Evolutionary conservation across 2,113 vertebrate genomes (phyloP).

Genomic region (Crotophaga sulcirostris): DNA sequence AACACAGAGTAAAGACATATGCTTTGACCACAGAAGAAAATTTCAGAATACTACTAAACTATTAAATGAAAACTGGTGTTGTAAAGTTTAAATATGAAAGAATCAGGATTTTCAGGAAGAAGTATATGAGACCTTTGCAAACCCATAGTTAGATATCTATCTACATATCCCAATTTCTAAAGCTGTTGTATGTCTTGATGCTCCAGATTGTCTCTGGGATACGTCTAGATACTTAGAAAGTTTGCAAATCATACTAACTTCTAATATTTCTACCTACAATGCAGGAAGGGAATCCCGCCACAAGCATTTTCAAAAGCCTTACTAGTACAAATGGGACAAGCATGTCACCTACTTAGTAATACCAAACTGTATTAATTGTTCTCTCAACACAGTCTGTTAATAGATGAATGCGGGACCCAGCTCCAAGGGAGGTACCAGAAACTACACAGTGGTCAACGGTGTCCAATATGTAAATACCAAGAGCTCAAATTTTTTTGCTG

Average conservation of each 20-base stretch:
- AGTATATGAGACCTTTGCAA: neutral
- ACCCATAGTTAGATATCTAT: neutral
- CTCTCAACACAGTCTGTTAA: neutral
- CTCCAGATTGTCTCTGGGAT: neutral
- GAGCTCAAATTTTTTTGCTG: neutral
- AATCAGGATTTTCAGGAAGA: neutral
- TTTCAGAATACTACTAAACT: neutral
- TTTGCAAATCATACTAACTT: neutral
- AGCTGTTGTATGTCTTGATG: neutral
- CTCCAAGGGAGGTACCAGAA: neutral
- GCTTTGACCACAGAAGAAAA: neutral
- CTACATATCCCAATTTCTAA: neutral
- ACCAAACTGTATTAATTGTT: neutral
- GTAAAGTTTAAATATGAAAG: neutral
- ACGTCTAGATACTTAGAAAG: neutral
- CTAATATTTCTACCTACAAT: neutral
- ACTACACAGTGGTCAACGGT: neutral
- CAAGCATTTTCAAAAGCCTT: neutral
- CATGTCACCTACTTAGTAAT: neutral
- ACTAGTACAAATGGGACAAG: neutral
- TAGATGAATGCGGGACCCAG: neutral
- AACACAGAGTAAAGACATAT: neutral
- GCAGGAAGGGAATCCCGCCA: neutral
- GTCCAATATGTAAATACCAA: neutral
- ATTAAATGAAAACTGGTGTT: neutral